Evolutionary conservation across 2,113 vertebrate species (phyloP), one percentile per base, ranked within the genome.

Genomic region (Pardalotus punctatus): DNA sequence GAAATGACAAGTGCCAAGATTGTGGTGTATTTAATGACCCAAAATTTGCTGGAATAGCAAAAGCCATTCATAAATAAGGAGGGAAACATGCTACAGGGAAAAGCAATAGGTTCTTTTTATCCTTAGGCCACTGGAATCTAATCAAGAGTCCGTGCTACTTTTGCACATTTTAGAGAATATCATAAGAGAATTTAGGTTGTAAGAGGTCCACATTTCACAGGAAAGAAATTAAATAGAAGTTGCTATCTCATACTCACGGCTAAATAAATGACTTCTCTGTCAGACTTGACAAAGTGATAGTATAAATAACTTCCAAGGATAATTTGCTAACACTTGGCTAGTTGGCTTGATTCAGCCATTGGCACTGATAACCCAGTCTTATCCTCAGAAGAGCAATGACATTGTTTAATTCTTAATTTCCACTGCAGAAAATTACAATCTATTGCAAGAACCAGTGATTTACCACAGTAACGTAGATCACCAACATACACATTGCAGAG

Each of bases 251-350:
- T 58, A 47, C 9, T 90, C 56, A 62, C 85, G 82, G 78, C 29
- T 96, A 93, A 91, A 85, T 70, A 97, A 97, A 93, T 77, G 33
- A 92, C 61, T 81, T 88, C 58, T 93, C 80, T 86, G 73, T 89
- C 60, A 91, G n/a, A 33, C 42, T 80, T 90, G 95, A 94, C 57
- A 92, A 95, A 88, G 82, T 89, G 69, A 92, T 80, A 62, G 81
- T 42, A 89, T 81, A 79, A 95, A 96, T 70, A 58, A 84, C 38
- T 66, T 81, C 31, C 73, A 91, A 96, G 40, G 85, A 93, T 82
- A 95, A 86, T 95, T 83, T 93, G 43, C 88, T 80, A 94, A 57
- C 81, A 74, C 79, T 83, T 91, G 73, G 56, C 42, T 86, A 66
- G 80, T 89, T 94, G 80, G 40, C 65, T 77, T 61, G 38, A 78